Evolutionary conservation across 2,113 vertebrate genomes (phyloP), one percentile per base, ranked within the genome.

Genomic region (Paramisgurnus dabryanus): DNA sequence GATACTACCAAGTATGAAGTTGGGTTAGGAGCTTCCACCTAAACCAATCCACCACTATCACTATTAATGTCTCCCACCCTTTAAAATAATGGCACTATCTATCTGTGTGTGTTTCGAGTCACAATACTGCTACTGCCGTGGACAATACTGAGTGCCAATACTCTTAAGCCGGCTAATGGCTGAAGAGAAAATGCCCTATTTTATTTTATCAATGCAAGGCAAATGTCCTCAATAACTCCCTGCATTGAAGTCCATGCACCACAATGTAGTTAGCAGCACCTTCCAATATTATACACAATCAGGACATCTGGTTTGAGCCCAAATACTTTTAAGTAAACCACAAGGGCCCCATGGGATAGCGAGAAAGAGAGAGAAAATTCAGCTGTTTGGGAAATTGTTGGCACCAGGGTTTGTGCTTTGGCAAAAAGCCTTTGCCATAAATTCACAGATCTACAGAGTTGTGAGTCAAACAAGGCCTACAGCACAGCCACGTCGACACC

Each of bases 371-470:
- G 82, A 84, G 78, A 82, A 27, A 75, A 84, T 78, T 87, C 75
- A 82, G 84, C 69, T 84, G 81, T 81, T 82, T 40, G 68, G 76
- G 79, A 77, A 85, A 85, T 84, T 61, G 80, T 91, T 90, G 90
- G 91, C 91, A 90, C 87, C 7, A 43, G 80, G 85, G 84, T 85
- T 89, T 81, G 86, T 85, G 88, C 89, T 91, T 87, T 91, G 89
- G 87, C 88, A 85, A 89, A 81, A 55, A 68, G 83, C 79, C 85
- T 83, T 67, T 83, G 86, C 89, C 87, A 87, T 84, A 84, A 86
- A 87, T 86, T 88, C 87, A 89, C 83, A 81, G 82, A 45, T 89
- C 85, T 87, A 73, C 83, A 85, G 84, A 89, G 85, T 84, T n/a
- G 83, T 76, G 85, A 80, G 84, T 84, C 86, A 81, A 89, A 87